Evolutionary conservation across 2,888 invertebrate genomes (phyloP), one percentile per base, ranked within the genome.

Genomic region (Oscheius sp.): DNA sequence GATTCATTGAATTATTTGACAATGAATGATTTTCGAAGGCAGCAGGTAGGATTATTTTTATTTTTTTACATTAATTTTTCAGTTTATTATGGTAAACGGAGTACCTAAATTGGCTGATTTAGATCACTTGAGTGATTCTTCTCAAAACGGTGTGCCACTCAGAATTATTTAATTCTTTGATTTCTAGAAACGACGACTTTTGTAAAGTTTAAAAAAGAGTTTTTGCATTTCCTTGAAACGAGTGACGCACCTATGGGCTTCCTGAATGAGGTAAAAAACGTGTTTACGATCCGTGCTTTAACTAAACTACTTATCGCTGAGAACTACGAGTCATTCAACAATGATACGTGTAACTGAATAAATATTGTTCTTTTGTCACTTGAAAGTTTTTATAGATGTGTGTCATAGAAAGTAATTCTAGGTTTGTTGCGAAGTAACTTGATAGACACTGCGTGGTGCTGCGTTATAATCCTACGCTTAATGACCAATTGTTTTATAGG

Each of bases 171-270:
- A n/a, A n/a, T 44, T 38, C 5, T 36, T 38, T 33, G 20, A 33
- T 22, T 17, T 59, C 28, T 20, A 59, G 59, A 44, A 8, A 44
- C 24, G 1, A 8, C n/a, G 1, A 59, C 28, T 26, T 22, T 44
- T 20, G 14, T 24, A 4, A 59, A 59, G 24, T 41, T 59, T 9
- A 12, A 59, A 41, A 22, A 28, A 28, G 59, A 59, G 28, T 59
- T 59, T 20, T 14, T 59, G 6, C 59, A 41, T 2, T 59, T 59
- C 28, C 41, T 59, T 28, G 17, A n/a, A 5, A 44, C 59, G 20
- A 59, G 59, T 59, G 59, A 59, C 28, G 59, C 59, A 17, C 59
- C 59, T 17, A 12, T 8, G 1, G 41, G 30, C 28, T 59, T 59
- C 17, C 12, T 54, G 17, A 17, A 54, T 22, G 54, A 36, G 54